Evolutionary conservation across 2,113 vertebrate genomes (phyloP).

Genomic region (Proteles cristata): DNA sequence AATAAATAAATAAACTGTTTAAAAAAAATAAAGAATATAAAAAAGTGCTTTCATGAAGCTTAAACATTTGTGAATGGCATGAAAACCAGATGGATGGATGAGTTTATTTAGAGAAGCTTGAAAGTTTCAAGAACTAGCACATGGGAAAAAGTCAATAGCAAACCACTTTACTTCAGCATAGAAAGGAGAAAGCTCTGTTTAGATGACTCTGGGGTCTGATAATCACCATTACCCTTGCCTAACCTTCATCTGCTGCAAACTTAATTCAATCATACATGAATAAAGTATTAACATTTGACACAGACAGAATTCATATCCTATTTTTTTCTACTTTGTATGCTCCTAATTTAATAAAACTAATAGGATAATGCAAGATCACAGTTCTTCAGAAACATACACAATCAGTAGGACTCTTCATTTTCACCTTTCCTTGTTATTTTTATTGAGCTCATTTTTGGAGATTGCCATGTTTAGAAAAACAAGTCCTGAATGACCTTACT

Average conservation of each 20-base stretch:
- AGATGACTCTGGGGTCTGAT: constrained; percentile 42
- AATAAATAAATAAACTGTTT: no score
- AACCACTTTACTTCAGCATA: constrained; percentile 15
- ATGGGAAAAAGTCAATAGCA: constrained; percentile 56
- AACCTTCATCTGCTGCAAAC: constrained; percentile 76
- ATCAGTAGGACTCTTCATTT: neutral
- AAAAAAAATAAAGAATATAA: neutral
- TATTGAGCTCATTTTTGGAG: neutral
- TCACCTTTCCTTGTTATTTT: constrained; percentile 23
- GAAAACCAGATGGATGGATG: neutral
- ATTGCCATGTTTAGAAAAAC: neutral
- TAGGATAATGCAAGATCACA: constrained; percentile 37
- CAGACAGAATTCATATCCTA: constrained; percentile 55
- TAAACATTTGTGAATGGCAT: neutral
- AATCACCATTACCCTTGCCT: constrained; percentile 70
- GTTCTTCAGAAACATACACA: constrained; percentile 36
- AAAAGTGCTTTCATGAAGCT: neutral
- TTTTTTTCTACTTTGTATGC: constrained; percentile 7
- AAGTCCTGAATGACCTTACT: neutral
- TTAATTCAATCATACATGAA: constrained; percentile 71
- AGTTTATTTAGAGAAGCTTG: constrained; percentile 45
- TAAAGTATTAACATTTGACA: constrained; percentile 61
- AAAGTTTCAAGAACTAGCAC: constrained; percentile 33
- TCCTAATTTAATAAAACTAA: constrained; percentile 52
- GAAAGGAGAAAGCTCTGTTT: constrained; percentile 35